Percentiles rank a stretch among this genome's conserved stretches.
Evolutionary conservation across 1,140 invertebrate genomes (phyloP).

Genomic region (Musca vetustissima): DNA sequence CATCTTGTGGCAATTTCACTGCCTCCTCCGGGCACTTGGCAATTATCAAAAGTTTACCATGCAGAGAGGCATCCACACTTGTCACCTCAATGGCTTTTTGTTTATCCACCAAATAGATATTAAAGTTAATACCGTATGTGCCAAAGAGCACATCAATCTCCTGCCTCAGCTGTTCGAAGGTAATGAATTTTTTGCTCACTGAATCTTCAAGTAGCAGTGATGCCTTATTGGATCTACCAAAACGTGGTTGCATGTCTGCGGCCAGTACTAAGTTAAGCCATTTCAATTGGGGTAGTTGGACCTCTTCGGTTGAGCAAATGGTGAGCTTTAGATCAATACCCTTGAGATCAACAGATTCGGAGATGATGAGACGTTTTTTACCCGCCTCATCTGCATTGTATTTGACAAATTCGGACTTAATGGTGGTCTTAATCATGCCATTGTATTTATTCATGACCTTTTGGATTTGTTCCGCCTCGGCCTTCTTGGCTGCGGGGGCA

Average conservation of each 20-base stretch:
- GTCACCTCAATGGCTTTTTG: constrained; percentile 29
- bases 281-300: constrained; percentile 55
- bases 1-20: constrained; percentile 25
- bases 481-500: neutral
- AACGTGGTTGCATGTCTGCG: constrained; percentile 64
- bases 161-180: constrained; percentile 58
- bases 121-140: constrained; percentile 63
- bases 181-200: constrained; percentile 65
- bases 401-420: constrained; percentile 72
- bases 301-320: constrained; percentile 60
- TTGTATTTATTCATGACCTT: constrained; percentile 70
- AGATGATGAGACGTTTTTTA: constrained; percentile 65
- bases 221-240: constrained; percentile 63
- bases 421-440: constrained; percentile 77
- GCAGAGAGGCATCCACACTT: constrained; percentile 35
- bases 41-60: constrained; percentile 40
- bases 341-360: constrained; percentile 74
- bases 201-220: constrained; percentile 67
- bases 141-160: constrained; percentile 68
- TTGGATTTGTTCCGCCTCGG: constrained; percentile 58
- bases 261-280: constrained; percentile 73
- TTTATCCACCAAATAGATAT: constrained; percentile 47
- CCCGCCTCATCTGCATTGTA: constrained; percentile 52
- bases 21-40: constrained; percentile 30
- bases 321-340: constrained; percentile 64